Conservation (phyloP, 1,140 invertebrate species). For the Laodelphax striatellus region DNA sequence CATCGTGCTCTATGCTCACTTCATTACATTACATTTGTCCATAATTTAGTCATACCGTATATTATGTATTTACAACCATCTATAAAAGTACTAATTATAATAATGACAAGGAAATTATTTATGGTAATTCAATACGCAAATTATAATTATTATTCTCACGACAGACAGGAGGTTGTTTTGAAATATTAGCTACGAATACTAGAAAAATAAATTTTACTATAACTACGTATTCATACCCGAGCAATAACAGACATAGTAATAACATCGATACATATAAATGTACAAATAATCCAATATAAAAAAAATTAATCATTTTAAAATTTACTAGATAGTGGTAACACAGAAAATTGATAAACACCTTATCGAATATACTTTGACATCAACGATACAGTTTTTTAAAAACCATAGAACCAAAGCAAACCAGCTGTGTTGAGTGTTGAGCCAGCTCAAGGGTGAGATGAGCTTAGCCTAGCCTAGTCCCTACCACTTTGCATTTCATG, state of each 20-base stretch:
- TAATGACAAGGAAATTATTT: no score
- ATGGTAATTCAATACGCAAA: no score
- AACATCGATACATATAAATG: constrained; percentile 1
- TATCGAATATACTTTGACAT: no score
- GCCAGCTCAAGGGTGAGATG: not conserved
- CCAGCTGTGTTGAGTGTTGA: constrained; percentile 6
- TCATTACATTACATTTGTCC: no score
- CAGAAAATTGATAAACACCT: not conserved
- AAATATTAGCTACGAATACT: not conserved
- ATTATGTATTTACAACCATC: no score
- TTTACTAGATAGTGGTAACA: not conserved
- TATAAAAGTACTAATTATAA: no score
- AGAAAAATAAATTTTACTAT: constrained; percentile 1
- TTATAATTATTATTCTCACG: no score
- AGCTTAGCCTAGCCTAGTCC: no score
- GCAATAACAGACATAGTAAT: not conserved
- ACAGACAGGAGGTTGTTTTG: not conserved
- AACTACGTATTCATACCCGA: constrained; percentile 1
- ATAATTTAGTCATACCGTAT: no score
- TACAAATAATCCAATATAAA: not conserved
- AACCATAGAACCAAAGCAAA: constrained; percentile 10
- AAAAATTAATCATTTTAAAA: not conserved
- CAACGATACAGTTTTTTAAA: no score
- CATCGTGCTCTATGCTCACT: no score
- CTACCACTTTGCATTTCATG: no score